Evolutionary conservation across 2,888 invertebrate species (phyloP).

Genomic region (Sepiola atlantica): DNA sequence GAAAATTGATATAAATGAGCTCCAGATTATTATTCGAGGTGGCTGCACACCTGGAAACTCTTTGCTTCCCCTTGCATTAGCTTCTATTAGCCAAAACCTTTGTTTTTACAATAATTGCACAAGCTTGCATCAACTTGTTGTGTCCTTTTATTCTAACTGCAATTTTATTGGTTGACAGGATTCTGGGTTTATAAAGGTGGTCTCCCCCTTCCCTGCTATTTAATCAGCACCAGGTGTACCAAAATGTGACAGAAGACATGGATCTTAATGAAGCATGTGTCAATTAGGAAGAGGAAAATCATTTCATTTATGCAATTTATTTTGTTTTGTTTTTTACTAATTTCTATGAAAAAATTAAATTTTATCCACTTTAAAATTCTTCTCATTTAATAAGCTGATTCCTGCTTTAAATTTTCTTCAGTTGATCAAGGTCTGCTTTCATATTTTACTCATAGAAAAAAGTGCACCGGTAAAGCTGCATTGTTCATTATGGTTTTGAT

Average conservation of each 20-base stretch:
- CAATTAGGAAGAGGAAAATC: not conserved
- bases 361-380: not conserved
- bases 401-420: not conserved
- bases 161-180: not conserved
- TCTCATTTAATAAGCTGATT: not conserved
- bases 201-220: not conserved
- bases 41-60: slow-evolving; percentile 42
- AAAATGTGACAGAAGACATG: not conserved
- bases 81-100: not conserved
- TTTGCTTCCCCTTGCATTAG: not conserved
- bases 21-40: slow-evolving; percentile 68
- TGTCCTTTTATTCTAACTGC: not conserved
- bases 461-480: not conserved
- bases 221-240: not conserved
- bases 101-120: not conserved
- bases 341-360: not conserved
- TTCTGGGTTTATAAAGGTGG: not conserved
- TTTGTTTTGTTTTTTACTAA: not conserved
- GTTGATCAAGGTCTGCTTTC: not conserved
- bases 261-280: not conserved
- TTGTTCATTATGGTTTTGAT: not conserved
- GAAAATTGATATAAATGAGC: slow-evolving; percentile 59
- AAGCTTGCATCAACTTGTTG: not conserved
- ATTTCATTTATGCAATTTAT: slow-evolving; percentile 24
- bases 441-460: not conserved